Evolutionary conservation across 2,888 invertebrate species (phyloP).

Genomic region (Aethes cnicana): DNA sequence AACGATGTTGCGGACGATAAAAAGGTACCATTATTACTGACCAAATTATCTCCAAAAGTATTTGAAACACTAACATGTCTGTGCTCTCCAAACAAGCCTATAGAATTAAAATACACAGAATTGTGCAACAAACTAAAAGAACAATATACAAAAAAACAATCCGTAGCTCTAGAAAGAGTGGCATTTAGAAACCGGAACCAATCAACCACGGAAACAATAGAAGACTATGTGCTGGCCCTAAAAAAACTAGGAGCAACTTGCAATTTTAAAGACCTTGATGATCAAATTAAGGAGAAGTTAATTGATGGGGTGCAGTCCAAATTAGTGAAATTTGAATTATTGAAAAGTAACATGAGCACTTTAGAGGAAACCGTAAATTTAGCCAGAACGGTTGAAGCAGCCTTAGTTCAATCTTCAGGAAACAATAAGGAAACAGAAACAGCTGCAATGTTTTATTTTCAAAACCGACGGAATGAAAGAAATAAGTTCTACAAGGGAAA

Average conservation of each 20-base stretch:
- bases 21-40: neutral
- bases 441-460: neutral
- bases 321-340: constrained; percentile 22
- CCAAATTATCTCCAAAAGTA: neutral
- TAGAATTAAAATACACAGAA: neutral
- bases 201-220: constrained; percentile 17
- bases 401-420: neutral
- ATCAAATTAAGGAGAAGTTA: constrained; percentile 34
- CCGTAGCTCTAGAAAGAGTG: neutral
- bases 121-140: neutral
- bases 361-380: neutral
- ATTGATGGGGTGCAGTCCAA: constrained; percentile 29
- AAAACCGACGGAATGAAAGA: neutral
- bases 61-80: neutral
- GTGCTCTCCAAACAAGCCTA: neutral
- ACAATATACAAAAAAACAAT: neutral
- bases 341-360: too few relatives aligned
- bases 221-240: constrained; percentile 26
- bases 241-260: constrained; percentile 28
- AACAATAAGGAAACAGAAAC: neutral
- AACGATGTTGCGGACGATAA: constrained; percentile 24
- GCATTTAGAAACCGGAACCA: constrained; percentile 30
- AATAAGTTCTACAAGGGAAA: too few relatives aligned
- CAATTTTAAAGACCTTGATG: constrained; percentile 30
- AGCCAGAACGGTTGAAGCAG: neutral